Base-by-base conservation (phyloP, 2,888 invertebrate genomes). In the Pseudeuparius sepicola region DNA sequence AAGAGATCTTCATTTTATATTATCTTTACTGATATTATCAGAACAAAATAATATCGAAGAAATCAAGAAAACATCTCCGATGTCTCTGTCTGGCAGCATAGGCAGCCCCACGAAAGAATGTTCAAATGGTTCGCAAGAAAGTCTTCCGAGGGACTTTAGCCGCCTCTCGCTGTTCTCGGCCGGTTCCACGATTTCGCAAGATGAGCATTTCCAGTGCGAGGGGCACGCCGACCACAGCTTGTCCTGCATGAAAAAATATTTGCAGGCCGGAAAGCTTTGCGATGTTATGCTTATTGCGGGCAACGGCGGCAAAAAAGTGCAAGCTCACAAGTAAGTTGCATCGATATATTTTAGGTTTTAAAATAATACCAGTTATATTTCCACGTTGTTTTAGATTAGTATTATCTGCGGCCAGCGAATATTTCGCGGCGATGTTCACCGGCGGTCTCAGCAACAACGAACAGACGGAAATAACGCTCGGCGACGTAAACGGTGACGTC, bases 361-460 rank as follows among this genome's bases (percentile, higher is more conserved):
- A 15, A 20, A 17, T 4, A 9, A 12, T 16, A 13, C 12, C 4
- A 18, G 4, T 17, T 20, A 7, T 7, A 7, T n/a, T 7, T 20
- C n/a, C 6, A 7, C n/a, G 20, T 20, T 11, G 36, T 51, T 54
- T 36, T 65, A 81, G 89, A 54, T 67, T 94, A 45, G 86, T 94
- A 33, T 69, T 94, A 44, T 84, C 88, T 49, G 88, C 92, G 25
- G 86, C 87, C 38, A 90, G 90, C 49, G 89, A 90, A 61, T 94
- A 94, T 62, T 94, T 94, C 67, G 81, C 86, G 26, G 90, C 89
- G 25, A 94, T 94, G 93, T 94, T 94, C 58, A 92, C 88, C 14
- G 85, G 83, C 37, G 81, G 84, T 36, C 65, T 94, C 42, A 70
- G 80, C 46, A 93, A 94, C 65, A 75, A 88, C 4, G 77, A 74